phyloP scores from a whole-genome alignment of 2,888 invertebrate species.

The Pristionchus mayeri region DNA sequence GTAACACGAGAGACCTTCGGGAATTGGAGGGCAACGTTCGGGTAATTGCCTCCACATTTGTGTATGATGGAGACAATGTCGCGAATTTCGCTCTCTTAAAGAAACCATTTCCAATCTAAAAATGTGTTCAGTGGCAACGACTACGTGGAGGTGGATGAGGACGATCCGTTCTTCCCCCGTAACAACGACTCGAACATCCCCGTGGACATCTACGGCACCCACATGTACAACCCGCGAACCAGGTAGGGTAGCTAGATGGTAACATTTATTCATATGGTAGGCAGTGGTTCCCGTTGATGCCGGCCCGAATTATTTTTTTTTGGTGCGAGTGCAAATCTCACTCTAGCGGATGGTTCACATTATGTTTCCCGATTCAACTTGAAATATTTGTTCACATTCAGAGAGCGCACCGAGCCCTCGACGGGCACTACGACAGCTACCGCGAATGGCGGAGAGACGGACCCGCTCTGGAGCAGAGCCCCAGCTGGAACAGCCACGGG shows the following conservation, averaged over 20 bases:
- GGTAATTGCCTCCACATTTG: too few relatives aligned
- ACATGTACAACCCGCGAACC: conserved; percentile 74
- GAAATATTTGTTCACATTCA: conserved; percentile 39
- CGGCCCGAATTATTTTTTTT: too few relatives aligned
- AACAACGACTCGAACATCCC: conserved; percentile 69
- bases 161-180: conserved; percentile 73
- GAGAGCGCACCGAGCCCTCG: conserved; percentile 67
- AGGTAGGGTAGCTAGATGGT: conserved; percentile 55
- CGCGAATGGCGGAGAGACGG: conserved; percentile 57
- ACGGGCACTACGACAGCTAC: conserved; percentile 68
- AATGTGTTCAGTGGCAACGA: conserved; percentile 70
- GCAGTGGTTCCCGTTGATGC: too few relatives aligned
- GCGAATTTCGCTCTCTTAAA: too few relatives aligned
- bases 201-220: conserved; percentile 76
- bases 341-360: background rate
- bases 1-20: too few relatives aligned
- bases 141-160: conserved; percentile 75
- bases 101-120: background rate
- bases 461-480: conserved; percentile 58
- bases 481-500: background rate
- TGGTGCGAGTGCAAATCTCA: too few relatives aligned
- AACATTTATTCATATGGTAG: too few relatives aligned
- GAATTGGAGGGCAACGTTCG: too few relatives aligned
- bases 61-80: too few relatives aligned
- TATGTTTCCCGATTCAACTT: background rate